Base-by-base conservation (phyloP, 2,113 vertebrate genomes). In the Galemys pyrenaicus region DNA sequence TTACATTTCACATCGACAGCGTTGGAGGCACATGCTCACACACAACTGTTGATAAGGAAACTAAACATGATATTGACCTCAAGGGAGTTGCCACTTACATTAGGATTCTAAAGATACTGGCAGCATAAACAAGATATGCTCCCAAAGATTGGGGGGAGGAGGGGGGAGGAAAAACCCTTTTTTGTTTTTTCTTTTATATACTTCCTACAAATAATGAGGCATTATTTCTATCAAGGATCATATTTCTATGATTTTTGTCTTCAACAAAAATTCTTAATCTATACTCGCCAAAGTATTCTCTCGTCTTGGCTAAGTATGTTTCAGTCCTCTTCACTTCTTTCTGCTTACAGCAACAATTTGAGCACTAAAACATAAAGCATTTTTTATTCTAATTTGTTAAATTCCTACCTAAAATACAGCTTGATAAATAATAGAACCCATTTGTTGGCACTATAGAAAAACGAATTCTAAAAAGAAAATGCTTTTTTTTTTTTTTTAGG, bases 191-290 rank as follows among this genome's bases (percentile, higher is more conserved):
- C 3, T 41, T 67, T 60, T 87, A 32, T 20, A n/a, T 74, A 12
- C 19, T 71, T 49, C 87, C 51, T 77, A 54, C 26, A 51, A 39
- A 17, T 26, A 88, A 78, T 71, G 32, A 88, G 17, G 24, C 5
- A 54, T 39, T 74, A 10, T 88, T 15, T 79, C 19, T n/a, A n/a
- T n/a, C n/a, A n/a, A n/a, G n/a, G n/a, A n/a, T n/a, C n/a, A n/a
- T n/a, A n/a, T n/a, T n/a, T n/a, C n/a, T n/a, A n/a, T n/a, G n/a
- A n/a, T n/a, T n/a, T n/a, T n/a, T n/a, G n/a, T n/a, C n/a, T n/a
- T n/a, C n/a, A n/a, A n/a, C n/a, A n/a, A n/a, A n/a, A n/a, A 94
- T 75, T 78, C 28, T 65, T 83, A 85, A 73, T 28, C 30, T 85
- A 49, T 64, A 77, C 30, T 88, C 13, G 73, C 9, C 9, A 51